Conservation (phyloP, 1,140 invertebrate genomes). For the Drosophila subpulchrella region DNA sequence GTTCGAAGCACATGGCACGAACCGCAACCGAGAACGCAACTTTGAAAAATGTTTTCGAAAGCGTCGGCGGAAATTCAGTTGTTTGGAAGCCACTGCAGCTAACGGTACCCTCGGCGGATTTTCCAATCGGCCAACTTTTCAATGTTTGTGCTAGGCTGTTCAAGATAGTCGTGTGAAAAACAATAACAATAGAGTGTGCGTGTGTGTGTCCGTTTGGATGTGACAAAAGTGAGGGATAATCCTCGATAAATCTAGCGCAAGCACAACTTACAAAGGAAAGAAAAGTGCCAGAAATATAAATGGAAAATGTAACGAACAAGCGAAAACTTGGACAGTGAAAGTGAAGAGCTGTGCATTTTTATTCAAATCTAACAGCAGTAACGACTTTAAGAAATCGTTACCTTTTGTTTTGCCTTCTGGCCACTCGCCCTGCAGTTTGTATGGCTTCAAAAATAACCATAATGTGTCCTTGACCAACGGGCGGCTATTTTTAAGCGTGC, state of each 20-base stretch:
- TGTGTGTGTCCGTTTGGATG: conserved; percentile 22
- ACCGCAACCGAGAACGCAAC: conserved; percentile 36
- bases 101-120: conserved; percentile 62
- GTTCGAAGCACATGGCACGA: conserved; percentile 72
- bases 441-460: conserved; percentile 79
- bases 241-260: conserved; percentile 36
- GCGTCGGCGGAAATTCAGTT: conserved; percentile 58
- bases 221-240: conserved; percentile 42
- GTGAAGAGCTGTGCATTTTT: conserved; percentile 49
- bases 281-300: conserved; percentile 37
- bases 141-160: conserved; percentile 18
- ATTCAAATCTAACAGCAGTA: conserved; percentile 25
- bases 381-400: conserved; percentile 20
- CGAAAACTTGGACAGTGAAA: conserved; percentile 58
- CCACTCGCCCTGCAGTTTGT: conserved; percentile 44
- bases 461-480: conserved; percentile 68
- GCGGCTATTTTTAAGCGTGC: conserved; percentile 58
- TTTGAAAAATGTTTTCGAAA: conserved; percentile 39
- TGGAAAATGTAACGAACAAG: conserved; percentile 25
- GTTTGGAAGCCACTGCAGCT: conserved; percentile 69
- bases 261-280: conserved; percentile 37
- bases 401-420: conserved; percentile 38
- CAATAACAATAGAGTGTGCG: conserved; percentile 28
- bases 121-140: conserved; percentile 4
- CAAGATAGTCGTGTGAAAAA: conserved; percentile 48